These are phyloP conservation scores for Cynopterus brachyotis DNA, from an alignment of 2,113 vertebrate species.

Conservation along the genomic window DNA sequence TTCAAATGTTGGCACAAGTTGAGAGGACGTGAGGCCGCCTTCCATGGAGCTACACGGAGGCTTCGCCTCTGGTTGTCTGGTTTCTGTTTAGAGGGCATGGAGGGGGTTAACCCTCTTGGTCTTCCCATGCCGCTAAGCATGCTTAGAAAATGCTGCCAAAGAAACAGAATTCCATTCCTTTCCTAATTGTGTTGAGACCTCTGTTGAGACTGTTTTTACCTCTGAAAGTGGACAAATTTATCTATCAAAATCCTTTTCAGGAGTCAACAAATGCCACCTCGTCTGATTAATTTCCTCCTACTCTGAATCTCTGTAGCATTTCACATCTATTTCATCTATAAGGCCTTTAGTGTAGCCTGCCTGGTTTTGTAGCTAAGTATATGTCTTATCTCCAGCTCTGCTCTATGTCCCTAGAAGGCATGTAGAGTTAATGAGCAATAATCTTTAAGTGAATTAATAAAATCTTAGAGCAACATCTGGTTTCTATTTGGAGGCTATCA, in stretches of 20 bases:
- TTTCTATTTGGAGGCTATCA: slow-evolving; percentile 43
- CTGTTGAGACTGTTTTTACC: neutral
- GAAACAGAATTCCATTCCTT: slow-evolving; percentile 40
- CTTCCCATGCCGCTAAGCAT: slow-evolving; percentile 43
- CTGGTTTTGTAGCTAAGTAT: neutral
- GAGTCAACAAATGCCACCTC: neutral
- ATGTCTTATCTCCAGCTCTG: neutral
- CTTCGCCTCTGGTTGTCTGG: slow-evolving; percentile 46
- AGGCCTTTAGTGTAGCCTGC: neutral
- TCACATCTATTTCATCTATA: neutral
- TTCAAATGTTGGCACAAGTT: neutral
- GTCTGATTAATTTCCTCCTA: neutral
- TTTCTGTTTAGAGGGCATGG: slow-evolving; percentile 6
- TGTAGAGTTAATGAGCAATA: slow-evolving; percentile 20
- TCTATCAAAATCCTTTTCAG: slow-evolving; percentile 25
- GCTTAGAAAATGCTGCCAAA: slow-evolving; percentile 64
- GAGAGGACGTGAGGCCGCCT: neutral
- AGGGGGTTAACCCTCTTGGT: slow-evolving; percentile 50
- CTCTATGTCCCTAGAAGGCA: neutral
- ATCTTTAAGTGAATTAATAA: slow-evolving; percentile 18
- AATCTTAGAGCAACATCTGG: slow-evolving; percentile 23
- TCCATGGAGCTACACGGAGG: neutral
- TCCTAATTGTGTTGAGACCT: neutral
- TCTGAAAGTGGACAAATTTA: slow-evolving; percentile 22
- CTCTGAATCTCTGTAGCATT: neutral